A percentile compares a stretch with the other conserved stretches of the same genome.
Conservation (phyloP, 2,888 invertebrate genomes). For the Xestia rhomboidea region DNA sequence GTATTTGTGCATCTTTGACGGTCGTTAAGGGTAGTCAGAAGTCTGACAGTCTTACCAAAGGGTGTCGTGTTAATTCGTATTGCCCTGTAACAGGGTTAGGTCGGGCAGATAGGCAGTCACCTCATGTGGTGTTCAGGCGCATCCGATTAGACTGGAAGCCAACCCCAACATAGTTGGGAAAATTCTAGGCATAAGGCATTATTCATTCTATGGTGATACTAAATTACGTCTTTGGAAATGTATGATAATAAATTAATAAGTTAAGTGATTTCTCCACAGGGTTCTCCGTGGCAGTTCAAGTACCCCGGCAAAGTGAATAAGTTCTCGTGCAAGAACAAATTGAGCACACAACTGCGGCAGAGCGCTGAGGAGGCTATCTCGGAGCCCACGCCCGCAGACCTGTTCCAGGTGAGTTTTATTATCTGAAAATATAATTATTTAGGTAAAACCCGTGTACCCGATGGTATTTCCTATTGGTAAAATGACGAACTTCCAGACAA, state of each 20-base stretch:
- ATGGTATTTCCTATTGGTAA: neutral
- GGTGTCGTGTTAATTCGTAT: neutral
- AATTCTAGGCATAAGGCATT: too few species aligned
- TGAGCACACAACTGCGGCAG: conserved; percentile 85
- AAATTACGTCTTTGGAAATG: too few species aligned
- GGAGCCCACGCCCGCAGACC: conserved; percentile 86
- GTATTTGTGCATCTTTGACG: neutral
- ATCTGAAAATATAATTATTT: neutral
- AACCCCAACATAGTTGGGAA: neutral
- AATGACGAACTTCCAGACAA: neutral
- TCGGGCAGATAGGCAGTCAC: neutral
- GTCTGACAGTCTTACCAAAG: neutral
- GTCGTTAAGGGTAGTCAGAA: neutral
- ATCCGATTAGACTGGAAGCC: neutral
- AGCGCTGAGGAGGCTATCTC: conserved; percentile 88
- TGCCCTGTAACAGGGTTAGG: neutral
- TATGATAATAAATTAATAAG: too few species aligned
- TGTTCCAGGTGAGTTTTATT: conserved; percentile 80
- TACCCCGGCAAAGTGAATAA: conserved; percentile 88
- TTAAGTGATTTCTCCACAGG: conserved; percentile 71
- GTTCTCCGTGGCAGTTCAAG: conserved; percentile 89
- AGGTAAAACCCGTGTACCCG: neutral
- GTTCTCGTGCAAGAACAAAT: conserved; percentile 87
- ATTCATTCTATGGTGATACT: too few species aligned
- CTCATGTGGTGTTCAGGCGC: neutral